phyloP scores from a whole-genome alignment of 2,888 invertebrate species.

The Rhagonycha fulva region DNA sequence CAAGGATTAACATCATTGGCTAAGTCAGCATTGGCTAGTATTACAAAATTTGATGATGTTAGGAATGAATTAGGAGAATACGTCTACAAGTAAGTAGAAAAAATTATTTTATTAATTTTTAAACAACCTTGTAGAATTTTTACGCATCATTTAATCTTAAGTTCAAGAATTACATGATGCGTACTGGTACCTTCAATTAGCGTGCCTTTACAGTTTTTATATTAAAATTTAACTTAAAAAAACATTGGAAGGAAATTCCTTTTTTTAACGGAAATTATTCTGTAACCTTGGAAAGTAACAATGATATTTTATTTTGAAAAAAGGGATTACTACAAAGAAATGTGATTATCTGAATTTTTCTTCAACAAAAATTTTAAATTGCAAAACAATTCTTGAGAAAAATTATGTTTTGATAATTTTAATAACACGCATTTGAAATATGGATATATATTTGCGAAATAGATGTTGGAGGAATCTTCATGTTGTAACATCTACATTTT shows the following conservation, averaged over 20 bases:
- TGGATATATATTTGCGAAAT: no score
- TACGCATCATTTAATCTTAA: neutral
- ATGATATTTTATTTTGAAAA: no score
- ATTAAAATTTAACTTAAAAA: neutral
- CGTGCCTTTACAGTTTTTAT: neutral
- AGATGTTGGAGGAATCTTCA: no score
- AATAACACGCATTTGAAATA: no score
- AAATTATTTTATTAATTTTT: neutral
- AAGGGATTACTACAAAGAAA: no score
- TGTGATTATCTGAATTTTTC: no score
- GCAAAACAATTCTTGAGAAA: no score
- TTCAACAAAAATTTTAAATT: no score
- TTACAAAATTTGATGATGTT: neutral
- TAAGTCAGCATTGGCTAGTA: slow-evolving; percentile 4
- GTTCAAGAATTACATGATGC: neutral
- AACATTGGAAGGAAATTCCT: neutral
- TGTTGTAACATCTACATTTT: no score
- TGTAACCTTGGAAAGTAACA: neutral
- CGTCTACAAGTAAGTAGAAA: slow-evolving; percentile 11
- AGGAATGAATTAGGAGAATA: slow-evolving; percentile 12
- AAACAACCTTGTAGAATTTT: neutral
- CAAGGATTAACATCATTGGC: neutral
- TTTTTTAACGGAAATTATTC: neutral
- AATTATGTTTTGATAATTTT: no score
- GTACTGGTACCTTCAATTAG: neutral